A percentile compares a stretch with the other conserved stretches of the same genome.
Conservation (phyloP, 2,113 vertebrate species). For the Formicarius rufipectus region DNA sequence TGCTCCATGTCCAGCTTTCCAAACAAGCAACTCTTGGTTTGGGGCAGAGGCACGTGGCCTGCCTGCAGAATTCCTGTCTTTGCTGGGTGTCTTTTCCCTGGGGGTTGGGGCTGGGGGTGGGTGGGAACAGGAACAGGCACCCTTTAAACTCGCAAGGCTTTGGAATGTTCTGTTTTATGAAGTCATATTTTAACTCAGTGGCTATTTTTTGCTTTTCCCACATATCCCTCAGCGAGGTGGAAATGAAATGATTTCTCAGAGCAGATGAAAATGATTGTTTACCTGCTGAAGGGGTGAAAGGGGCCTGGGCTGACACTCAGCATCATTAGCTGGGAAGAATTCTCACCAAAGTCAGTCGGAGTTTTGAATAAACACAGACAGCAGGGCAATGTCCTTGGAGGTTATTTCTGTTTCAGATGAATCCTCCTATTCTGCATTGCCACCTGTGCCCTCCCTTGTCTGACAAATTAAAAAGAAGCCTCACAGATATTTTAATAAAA, state of each 20-base stretch:
- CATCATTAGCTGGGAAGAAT: not conserved
- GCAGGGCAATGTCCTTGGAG: slow-evolving; percentile 10
- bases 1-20: not conserved
- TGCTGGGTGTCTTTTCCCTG: not conserved
- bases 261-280: not conserved
- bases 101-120: not conserved
- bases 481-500: slow-evolving; percentile 24
- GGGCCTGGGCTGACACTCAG: not conserved
- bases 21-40: not conserved
- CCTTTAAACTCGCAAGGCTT: not conserved
- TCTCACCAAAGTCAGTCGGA: not conserved
- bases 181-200: not conserved
- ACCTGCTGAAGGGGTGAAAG: not conserved
- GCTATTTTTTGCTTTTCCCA: not conserved
- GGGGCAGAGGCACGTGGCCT: not conserved
- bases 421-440: not conserved
- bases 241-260: not conserved
- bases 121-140: not conserved
- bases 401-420: slow-evolving; percentile 36
- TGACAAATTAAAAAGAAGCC: slow-evolving; percentile 30
- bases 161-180: not conserved
- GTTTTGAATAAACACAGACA: slow-evolving; percentile 14
- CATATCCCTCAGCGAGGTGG: not conserved
- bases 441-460: slow-evolving; percentile 16
- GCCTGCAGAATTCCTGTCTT: not conserved